Evolutionary conservation across 2,797 vertebrate genomes (phyloP).

Genomic region (Buceros bicornis): DNA sequence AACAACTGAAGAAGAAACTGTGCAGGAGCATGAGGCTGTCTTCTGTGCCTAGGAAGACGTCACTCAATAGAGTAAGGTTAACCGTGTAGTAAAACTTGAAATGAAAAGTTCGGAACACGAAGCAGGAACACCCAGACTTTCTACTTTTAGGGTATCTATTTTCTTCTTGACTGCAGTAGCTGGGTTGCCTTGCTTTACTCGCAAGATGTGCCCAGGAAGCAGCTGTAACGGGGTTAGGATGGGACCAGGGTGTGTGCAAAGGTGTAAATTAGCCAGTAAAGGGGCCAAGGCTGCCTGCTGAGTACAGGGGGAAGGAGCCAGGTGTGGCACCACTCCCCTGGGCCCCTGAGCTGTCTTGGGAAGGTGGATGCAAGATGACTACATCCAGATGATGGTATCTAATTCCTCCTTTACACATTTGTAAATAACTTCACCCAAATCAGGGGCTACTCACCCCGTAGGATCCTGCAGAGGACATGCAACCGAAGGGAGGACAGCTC

Average conservation of each 20-base stretch:
- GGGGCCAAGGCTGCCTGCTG: not conserved
- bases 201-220: not conserved
- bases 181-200: not conserved
- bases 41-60: rapidly evolving
- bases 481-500: not conserved
- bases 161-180: not conserved
- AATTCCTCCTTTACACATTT: not conserved
- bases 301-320: not conserved
- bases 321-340: not conserved
- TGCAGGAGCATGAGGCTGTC: not conserved
- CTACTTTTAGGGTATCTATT: not conserved
- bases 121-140: not conserved
- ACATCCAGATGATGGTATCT: not conserved
- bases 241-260: not conserved
- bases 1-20: not conserved
- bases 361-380: not conserved
- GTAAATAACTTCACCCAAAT: not conserved
- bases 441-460: not conserved
- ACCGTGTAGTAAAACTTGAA: not conserved
- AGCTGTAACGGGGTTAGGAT: not conserved
- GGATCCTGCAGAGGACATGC: not conserved
- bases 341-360: not conserved
- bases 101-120: not conserved
- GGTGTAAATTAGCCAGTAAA: not conserved
- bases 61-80: not conserved